phyloP scores from a whole-genome alignment of 2,113 vertebrate species.

The Ahaetulla prasina region DNA sequence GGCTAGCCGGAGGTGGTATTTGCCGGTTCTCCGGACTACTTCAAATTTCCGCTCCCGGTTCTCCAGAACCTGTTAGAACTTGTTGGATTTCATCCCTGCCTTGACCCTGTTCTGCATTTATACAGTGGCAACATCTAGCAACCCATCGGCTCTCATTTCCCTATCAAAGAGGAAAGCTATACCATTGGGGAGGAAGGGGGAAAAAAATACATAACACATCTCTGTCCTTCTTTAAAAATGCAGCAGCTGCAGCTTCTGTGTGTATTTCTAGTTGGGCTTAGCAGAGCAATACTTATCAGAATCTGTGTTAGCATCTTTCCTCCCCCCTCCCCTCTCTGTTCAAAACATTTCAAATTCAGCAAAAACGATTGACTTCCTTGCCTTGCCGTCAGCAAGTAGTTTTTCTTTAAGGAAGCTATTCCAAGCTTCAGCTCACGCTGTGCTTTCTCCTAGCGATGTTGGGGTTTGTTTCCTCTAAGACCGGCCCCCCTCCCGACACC shows the following conservation, averaged over 20 bases:
- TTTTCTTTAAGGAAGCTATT: background rate
- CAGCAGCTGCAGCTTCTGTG: background rate
- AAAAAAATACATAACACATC: background rate
- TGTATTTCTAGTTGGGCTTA: background rate
- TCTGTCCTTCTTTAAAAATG: background rate
- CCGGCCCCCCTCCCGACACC: background rate
- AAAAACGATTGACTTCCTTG: background rate
- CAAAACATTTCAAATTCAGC: conserved; percentile 14
- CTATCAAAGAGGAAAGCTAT: background rate
- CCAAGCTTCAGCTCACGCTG: background rate
- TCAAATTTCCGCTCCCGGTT: too few species aligned
- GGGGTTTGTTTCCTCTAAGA: background rate
- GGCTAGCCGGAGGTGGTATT: too few species aligned
- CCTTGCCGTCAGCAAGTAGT: background rate
- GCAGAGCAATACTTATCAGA: background rate
- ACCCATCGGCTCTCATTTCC: background rate
- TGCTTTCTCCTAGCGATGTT: background rate
- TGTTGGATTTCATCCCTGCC: too few species aligned
- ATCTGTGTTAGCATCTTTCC: background rate
- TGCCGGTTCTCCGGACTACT: too few species aligned
- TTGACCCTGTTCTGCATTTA: background rate
- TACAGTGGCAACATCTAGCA: background rate
- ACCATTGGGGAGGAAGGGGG: background rate
- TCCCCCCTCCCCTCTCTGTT: background rate
- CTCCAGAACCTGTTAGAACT: too few species aligned